Evolutionary conservation across 2,888 invertebrate species (phyloP).

Genomic region (Cacoxenus indagator): DNA sequence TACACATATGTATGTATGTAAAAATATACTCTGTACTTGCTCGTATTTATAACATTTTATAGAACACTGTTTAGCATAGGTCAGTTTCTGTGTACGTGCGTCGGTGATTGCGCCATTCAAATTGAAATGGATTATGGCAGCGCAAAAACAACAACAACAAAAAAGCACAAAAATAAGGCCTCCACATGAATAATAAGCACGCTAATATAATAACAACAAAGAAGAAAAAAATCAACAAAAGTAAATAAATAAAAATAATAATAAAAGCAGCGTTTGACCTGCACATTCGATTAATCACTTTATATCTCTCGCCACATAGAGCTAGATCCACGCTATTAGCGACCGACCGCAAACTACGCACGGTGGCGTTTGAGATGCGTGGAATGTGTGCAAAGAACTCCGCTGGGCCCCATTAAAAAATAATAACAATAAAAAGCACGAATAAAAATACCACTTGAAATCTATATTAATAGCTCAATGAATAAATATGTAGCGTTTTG

Average conservation of each 20-base stretch:
- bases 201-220: not conserved
- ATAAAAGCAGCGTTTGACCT: not conserved
- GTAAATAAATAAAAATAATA: not conserved
- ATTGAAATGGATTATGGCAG: slow-evolving; percentile 8
- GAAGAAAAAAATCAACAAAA: not conserved
- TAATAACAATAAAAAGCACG: too few species aligned
- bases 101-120: not conserved
- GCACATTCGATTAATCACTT: too few species aligned
- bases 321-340: too few species aligned
- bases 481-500: not conserved
- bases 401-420: slow-evolving; percentile 5
- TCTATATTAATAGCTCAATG: slow-evolving; percentile 3
- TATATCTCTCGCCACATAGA: too few species aligned
- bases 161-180: not conserved
- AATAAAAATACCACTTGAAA: slow-evolving; percentile 10
- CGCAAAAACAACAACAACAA: not conserved
- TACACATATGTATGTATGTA: not conserved
- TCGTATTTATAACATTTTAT: not conserved
- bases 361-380: too few species aligned
- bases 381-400: not conserved
- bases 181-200: not conserved
- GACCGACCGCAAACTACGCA: too few species aligned
- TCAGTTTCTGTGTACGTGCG: slow-evolving; percentile 10
- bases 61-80: slow-evolving; percentile 7
- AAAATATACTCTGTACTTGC: not conserved